These are phyloP conservation scores for Eupeodes latifasciatus DNA, from an alignment of 2,888 invertebrate species.

Conservation along the genomic window DNA sequence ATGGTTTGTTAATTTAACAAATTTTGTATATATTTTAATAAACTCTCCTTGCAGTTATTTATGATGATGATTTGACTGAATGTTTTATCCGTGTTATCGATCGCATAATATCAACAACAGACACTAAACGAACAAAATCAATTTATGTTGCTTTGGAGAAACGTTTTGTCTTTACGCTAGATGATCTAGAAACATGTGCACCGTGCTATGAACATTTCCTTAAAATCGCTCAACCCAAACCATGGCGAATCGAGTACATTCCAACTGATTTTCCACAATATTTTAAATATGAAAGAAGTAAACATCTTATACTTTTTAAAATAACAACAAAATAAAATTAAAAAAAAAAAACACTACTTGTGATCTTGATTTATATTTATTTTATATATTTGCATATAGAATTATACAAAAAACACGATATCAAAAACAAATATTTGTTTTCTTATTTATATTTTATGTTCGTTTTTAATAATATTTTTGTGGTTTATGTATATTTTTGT, in stretches of 20 bases:
- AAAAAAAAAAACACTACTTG: not conserved
- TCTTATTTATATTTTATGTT: constrained; percentile 28
- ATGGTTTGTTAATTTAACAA: constrained; percentile 86
- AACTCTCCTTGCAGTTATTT: constrained; percentile 88
- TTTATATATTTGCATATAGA: constrained; percentile 43
- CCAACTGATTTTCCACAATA: constrained; percentile 91
- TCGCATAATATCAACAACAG: constrained; percentile 85
- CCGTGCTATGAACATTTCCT: constrained; percentile 95
- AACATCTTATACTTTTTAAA: constrained; percentile 91
- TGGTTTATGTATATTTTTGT: not conserved
- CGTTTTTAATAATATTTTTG: constrained; percentile 18
- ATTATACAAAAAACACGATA: constrained; percentile 62
- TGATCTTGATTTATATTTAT: not conserved
- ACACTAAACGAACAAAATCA: constrained; percentile 84
- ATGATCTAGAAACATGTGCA: constrained; percentile 92
- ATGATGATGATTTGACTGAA: constrained; percentile 92
- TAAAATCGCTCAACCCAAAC: constrained; percentile 81
- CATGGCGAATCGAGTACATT: constrained; percentile 87
- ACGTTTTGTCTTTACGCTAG: constrained; percentile 93
- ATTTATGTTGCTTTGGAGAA: constrained; percentile 93
- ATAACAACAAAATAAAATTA: constrained; percentile 82
- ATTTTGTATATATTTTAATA: not conserved
- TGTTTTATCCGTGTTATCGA: constrained; percentile 90
- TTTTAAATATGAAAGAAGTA: constrained; percentile 92
- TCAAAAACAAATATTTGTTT: constrained; percentile 51